phyloP scores from a whole-genome alignment of 2,113 vertebrate genomes.

The Corythoichthys intestinalis region DNA sequence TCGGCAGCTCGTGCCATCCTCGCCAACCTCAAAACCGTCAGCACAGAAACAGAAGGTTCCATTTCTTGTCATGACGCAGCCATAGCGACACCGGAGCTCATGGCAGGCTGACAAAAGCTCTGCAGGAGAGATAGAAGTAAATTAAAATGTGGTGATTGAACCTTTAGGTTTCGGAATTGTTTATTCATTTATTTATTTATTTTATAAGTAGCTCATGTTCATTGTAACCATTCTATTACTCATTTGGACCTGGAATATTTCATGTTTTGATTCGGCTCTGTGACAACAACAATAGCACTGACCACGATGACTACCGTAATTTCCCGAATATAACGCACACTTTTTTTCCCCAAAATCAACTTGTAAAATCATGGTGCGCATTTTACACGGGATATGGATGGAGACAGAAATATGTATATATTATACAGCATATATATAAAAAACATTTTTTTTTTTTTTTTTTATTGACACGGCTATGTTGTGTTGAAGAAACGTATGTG shows the following conservation, averaged over 20 bases:
- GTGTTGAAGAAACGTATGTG: too few species aligned
- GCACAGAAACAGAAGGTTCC: constrained; percentile 86
- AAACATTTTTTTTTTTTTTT: too few species aligned
- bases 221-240: background rate
- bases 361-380: too few species aligned
- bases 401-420: too few species aligned
- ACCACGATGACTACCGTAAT: too few species aligned
- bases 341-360: too few species aligned
- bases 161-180: background rate
- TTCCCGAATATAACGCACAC: too few species aligned
- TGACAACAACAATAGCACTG: background rate
- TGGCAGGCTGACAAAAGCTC: constrained; percentile 88
- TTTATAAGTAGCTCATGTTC: background rate
- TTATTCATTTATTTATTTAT: background rate
- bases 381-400: too few species aligned
- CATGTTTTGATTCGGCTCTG: background rate
- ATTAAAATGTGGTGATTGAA: background rate
- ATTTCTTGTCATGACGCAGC: constrained; percentile 86
- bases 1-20: constrained; percentile 85
- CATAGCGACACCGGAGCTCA: constrained; percentile 84
- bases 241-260: background rate
- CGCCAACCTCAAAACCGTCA: constrained; percentile 82
- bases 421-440: too few species aligned
- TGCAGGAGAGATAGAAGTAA: constrained; percentile 49
- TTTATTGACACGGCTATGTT: too few species aligned